These are phyloP conservation scores for Gasterosteus aculeatus DNA, from an alignment of 2,113 vertebrate genomes.

Conservation along the genomic window DNA sequence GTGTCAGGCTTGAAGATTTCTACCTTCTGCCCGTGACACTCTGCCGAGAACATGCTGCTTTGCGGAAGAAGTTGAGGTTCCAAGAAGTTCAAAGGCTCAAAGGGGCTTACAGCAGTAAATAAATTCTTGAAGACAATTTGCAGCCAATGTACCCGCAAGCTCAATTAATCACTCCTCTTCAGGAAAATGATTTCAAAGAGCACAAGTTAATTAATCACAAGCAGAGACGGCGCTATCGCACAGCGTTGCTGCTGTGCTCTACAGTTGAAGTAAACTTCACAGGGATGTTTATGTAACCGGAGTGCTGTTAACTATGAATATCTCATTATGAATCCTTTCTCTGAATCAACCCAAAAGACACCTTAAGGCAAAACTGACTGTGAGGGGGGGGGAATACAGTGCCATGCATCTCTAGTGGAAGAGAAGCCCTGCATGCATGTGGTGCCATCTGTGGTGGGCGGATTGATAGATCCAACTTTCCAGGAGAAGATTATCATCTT, in stretches of 20 bases:
- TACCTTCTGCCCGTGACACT: slow-evolving; percentile 35
- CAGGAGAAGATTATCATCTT: slow-evolving; percentile 66
- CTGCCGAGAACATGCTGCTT: slow-evolving; percentile 26
- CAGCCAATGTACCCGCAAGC: not conserved
- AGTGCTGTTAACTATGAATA: slow-evolving; percentile 44
- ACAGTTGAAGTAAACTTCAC: slow-evolving; percentile 27
- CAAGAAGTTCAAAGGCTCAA: slow-evolving; percentile 9
- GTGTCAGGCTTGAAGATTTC: slow-evolving; percentile 51
- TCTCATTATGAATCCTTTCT: slow-evolving; percentile 36
- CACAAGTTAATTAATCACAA: slow-evolving; percentile 24
- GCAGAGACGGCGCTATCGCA: not conserved
- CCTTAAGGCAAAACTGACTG: slow-evolving; percentile 47
- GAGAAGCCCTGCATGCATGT: slow-evolving; percentile 40
- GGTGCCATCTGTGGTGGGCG: slow-evolving; percentile 62
- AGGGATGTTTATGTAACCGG: slow-evolving; percentile 38
- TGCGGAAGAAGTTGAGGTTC: slow-evolving; percentile 12
- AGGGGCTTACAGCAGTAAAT: not conserved
- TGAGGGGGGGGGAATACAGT: slow-evolving; percentile 10
- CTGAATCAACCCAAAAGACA: slow-evolving; percentile 35
- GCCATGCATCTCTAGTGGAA: slow-evolving; percentile 23
- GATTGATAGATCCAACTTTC: slow-evolving; percentile 56
- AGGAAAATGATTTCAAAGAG: slow-evolving; percentile 10
- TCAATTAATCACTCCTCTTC: slow-evolving; percentile 8
- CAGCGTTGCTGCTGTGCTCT: not conserved
- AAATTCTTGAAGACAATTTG: not conserved